Base-by-base conservation (phyloP, 2,113 vertebrate species). In the Bubo bubo region DNA sequence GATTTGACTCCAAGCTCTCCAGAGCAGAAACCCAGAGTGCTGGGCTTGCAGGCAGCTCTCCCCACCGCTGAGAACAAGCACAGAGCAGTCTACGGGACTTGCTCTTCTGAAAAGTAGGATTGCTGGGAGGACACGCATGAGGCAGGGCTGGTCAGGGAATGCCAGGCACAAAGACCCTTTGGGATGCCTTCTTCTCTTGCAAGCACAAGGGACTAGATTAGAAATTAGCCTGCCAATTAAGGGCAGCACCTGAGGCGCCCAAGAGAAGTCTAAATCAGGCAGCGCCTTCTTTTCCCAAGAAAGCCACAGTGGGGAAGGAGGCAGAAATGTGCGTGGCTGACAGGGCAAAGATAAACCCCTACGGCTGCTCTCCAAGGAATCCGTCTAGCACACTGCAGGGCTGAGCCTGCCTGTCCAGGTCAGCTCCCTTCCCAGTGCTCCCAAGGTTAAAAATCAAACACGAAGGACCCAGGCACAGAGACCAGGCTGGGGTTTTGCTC, bases 211-310 rank as follows among this genome's bases (percentile, higher is more conserved):
- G 41, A 90, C 63, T 82, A 95, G 79, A 94, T 95, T 94, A 96
- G 79, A 96, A 94, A 96, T 92, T 79, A 95, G 77, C 64, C 64
- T 87, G 55, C 85, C 91, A 94, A 93, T 93, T 96, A 92, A 90
- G 84, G 86, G 82, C 94, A 95, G 82, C 88, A 97, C 79, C 92
- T 86, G 64, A 64, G 64, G 83, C 71, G 62, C 88, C 50, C 81
- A 87, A 72, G 68, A 88, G 55, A 74, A 92, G 24, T 52, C 93
- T 96, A 95, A 95, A 96, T 91, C 73, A 64, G 85, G 95, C 66
- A 92, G n/a, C 2, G 1, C 43, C 68, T 96, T 75, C 58, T 90
- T 88, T 79, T 93, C 85, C 56, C 53, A 83, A 67, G 60, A 89
- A 93, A 90, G 45, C 21, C 53, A 32, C 2, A 1, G 21, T 5